A percentile compares a stretch with the other conserved stretches of the same genome.
These are phyloP conservation scores for Prolemur simus DNA, from an alignment of 2,113 vertebrate genomes.

Conservation along the genomic window DNA sequence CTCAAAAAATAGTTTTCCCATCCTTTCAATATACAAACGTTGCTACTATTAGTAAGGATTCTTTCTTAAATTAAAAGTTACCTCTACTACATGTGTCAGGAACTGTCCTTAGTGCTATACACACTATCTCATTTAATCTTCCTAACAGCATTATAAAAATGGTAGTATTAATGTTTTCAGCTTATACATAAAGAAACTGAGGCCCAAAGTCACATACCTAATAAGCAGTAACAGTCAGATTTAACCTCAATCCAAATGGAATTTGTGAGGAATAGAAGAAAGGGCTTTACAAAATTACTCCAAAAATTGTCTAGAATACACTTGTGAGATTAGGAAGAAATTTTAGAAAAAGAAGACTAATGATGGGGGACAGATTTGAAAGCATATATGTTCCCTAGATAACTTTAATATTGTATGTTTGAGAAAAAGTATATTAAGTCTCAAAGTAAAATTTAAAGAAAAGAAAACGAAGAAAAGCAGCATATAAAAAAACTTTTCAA, in stretches of 20 bases:
- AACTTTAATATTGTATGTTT: slow-evolving; percentile 30
- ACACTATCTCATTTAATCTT: not conserved
- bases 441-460: slow-evolving; percentile 41
- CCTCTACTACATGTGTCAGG: not conserved
- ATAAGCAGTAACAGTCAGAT: not conserved
- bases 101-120: not conserved
- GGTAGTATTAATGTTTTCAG: not conserved
- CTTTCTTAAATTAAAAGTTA: not conserved
- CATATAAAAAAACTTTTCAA: slow-evolving; percentile 8
- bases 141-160: slow-evolving; percentile 5
- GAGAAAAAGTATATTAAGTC: slow-evolving; percentile 16
- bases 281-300: slow-evolving; percentile 1
- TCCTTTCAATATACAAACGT: not conserved
- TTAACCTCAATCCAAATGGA: not conserved
- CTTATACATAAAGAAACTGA: slow-evolving; percentile 24
- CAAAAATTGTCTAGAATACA: not conserved
- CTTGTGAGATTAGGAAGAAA: not conserved
- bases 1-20: not conserved
- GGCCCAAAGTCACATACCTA: not conserved
- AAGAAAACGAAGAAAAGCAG: slow-evolving; percentile 20
- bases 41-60: slow-evolving; percentile 1
- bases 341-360: not conserved
- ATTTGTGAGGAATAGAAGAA: not conserved
- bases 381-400: not conserved
- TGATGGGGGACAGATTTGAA: not conserved